These are phyloP conservation scores for Archocentrus centrarchus DNA, from an alignment of 2,113 vertebrate genomes.

Conservation along the genomic window DNA sequence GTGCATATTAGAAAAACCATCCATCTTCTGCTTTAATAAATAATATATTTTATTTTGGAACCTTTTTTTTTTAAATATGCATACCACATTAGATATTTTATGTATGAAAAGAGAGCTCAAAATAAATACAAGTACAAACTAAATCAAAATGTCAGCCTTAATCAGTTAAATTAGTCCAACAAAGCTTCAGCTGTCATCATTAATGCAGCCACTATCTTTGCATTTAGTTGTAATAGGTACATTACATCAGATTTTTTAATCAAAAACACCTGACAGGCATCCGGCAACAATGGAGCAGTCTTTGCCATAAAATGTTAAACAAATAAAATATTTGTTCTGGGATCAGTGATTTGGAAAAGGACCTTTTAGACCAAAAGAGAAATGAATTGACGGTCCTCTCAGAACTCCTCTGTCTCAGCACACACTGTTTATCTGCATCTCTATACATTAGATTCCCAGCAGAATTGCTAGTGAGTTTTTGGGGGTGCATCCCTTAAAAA, in stretches of 20 bases:
- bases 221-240: not conserved
- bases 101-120: not conserved
- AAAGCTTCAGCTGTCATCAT: no score
- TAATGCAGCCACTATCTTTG: not conserved
- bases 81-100: no score
- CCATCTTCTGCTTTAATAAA: no score
- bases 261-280: not conserved
- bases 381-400: not conserved
- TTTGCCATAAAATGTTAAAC: not conserved
- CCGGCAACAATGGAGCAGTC: not conserved
- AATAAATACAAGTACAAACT: not conserved
- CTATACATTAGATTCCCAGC: no score
- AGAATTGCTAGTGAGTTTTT: no score
- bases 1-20: not conserved
- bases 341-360: not conserved
- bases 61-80: no score
- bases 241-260: no score
- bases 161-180: not conserved
- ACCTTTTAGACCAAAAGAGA: not conserved
- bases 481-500: no score
- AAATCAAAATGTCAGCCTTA: not conserved
- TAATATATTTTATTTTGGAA: no score
- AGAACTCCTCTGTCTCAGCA: not conserved
- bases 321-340: not conserved
- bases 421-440: not conserved